Base-by-base conservation (phyloP, 2,113 vertebrate genomes). In the Bucco capensis region DNA sequence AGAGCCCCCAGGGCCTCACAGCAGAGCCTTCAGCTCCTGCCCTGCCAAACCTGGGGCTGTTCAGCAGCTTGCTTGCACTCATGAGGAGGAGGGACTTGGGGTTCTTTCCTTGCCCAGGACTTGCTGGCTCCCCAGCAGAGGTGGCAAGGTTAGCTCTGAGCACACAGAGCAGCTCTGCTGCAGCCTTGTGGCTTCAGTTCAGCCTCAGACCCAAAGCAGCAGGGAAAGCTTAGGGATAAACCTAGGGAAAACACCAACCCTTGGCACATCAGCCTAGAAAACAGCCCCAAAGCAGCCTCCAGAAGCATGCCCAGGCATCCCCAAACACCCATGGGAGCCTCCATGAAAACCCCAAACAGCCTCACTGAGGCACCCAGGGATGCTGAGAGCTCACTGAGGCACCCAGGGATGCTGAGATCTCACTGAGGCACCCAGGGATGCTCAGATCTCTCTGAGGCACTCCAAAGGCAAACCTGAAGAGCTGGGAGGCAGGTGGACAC, bases 291-390 rank as follows among this genome's bases (percentile, higher is more conserved):
- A 3, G 4, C 23, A 75, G 27, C 66, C 65, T 2, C 28, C 50
- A 51, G 42, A 82, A 17, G n/a, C 3, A 0, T 38, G 10, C 50
- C 54, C 24, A 50, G 44, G 44, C 64, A 18, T 21, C 53, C 23
- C 27, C 24, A 37, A 35, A 16, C 11, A 2, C 24, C 38, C 3
- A 1, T 1, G 4, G 47, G 25, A 84, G 1, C 24, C 37, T 38
- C 66, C 21, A 8, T 1, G 0, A 12, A 8, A 61, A 80, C 12
- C 24, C 24, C n/a, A 37, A 67, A 17, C 11, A 0, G 2, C 31
- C 23, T 4, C 0, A 0, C 6, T 0, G 0, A 22, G 35, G 37
- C 14, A 9, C 10, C 2, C 6, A 1, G 40, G 27, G 5, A 3
- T 31, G 5, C 44, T 51, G 49, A 37, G 25, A 65, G n/a, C 28